phyloP scores from a whole-genome alignment of 2,113 vertebrate genomes.

The Balaenoptera acutorostrata region DNA sequence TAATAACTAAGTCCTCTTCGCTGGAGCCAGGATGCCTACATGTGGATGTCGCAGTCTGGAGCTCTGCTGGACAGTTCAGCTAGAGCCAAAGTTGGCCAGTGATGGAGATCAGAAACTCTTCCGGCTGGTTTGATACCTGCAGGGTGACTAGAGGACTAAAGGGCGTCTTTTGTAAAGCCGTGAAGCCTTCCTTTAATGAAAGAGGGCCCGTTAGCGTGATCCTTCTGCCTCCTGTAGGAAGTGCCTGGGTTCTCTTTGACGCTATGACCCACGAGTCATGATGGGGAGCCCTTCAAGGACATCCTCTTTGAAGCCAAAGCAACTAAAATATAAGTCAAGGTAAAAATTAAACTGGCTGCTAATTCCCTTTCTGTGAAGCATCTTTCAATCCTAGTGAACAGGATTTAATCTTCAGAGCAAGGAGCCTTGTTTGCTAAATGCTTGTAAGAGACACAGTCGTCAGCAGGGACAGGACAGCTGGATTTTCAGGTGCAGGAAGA shows the following conservation, averaged over 20 bases:
- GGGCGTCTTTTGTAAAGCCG: rapidly evolving
- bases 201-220: rapidly evolving
- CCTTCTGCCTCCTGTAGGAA: rapidly evolving
- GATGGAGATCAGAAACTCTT: background rate
- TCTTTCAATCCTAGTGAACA: background rate
- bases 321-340: background rate
- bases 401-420: background rate
- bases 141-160: too few relatives aligned
- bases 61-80: background rate
- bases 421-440: background rate
- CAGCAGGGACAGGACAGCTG: background rate
- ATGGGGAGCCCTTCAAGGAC: background rate
- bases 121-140: background rate
- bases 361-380: background rate
- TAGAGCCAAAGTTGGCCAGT: rapidly evolving
- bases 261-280: rapidly evolving
- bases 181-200: background rate
- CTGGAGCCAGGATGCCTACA: background rate
- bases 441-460: background rate
- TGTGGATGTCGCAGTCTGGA: background rate
- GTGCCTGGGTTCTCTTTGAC: rapidly evolving
- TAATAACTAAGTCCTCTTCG: too few relatives aligned
- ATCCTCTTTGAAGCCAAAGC: background rate
- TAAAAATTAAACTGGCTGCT: background rate
- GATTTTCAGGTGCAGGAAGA: constrained; percentile 13